Evolutionary conservation across 2,888 invertebrate species (phyloP), one percentile per base, ranked within the genome.

Genomic region (Diplolepis rosae): DNA sequence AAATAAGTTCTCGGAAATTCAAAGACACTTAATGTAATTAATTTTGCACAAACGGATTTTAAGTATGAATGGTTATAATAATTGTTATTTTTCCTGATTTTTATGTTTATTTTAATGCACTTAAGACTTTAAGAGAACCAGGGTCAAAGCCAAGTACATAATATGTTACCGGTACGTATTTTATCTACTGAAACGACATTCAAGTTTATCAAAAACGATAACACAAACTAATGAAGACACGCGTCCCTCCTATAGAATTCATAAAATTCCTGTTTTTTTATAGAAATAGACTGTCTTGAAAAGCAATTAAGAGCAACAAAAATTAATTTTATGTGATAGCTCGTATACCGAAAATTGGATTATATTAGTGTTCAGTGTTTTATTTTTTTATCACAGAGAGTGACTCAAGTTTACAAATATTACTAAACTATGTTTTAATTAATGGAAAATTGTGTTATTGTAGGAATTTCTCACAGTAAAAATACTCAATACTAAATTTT

Each of bases 111-210:
- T n/a, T n/a, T n/a, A n/a, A n/a, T n/a, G n/a, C n/a, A 24, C 22
- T 2, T 5, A 61, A 39, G 9, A 15, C 2, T 18, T 45, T 18
- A 39, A 1, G 27, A 24, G 22, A 22, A n/a, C 4, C 35, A n/a
- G 22, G 24, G 7, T 22, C 35, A 61, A 35, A 39, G 39, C 24
- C 61, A 61, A 27, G 61, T 39, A 22, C 61, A 39, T 39, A 39
- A 24, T 39, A 56, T 11, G 39, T 39, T 27, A 39, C 35, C 61
- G 22, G 61, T 61, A 61, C 4, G 39, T 39, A 39, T 22, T 61
- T 61, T 61, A 61, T 61, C 61, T 61, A 61, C 61, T 39, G 61
- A 24, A 61, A 6, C 13, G 22, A 39, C 56, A 24, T 61, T 39
- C 24, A 61, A 61, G 24, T 61, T n/a, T 61, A 61, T 39, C 35